phyloP scores from a whole-genome alignment of 1,140 invertebrate species.

The Drosophila sulfurigaster region DNA sequence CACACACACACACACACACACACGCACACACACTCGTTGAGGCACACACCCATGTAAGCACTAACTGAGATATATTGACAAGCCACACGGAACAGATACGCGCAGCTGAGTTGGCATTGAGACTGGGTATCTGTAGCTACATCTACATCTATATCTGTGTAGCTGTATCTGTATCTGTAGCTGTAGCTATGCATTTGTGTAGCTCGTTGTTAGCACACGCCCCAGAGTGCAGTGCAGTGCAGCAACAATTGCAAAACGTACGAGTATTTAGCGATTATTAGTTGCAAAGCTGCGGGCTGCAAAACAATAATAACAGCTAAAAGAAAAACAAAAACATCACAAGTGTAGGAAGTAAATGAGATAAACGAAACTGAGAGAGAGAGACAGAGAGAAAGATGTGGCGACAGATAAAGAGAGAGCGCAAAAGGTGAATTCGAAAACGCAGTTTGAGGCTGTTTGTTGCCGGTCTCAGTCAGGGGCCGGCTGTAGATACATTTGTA shows the following conservation, averaged over 20 bases:
- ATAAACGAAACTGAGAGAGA: constrained; percentile 37
- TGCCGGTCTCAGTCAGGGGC: constrained; percentile 46
- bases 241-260: constrained; percentile 73
- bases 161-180: constrained; percentile 30
- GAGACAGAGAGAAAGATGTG: constrained; percentile 25
- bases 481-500: constrained; percentile 50
- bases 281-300: constrained; percentile 31
- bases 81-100: constrained; percentile 78
- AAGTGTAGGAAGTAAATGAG: constrained; percentile 63
- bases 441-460: constrained; percentile 54
- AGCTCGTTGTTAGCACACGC: constrained; percentile 49
- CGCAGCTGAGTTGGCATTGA: constrained; percentile 79
- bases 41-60: constrained; percentile 14
- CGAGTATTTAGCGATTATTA: constrained; percentile 72
- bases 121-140: constrained; percentile 38
- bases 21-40: constrained; percentile 15
- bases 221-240: constrained; percentile 43
- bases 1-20: constrained; percentile 28
- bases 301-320: constrained; percentile 20
- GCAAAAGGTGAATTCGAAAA: constrained; percentile 10
- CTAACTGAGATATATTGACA: constrained; percentile 70
- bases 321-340: constrained; percentile 24
- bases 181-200: constrained; percentile 45
- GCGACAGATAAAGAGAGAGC: constrained; percentile 12
- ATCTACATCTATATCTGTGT: constrained; percentile 35